Evolutionary conservation across 1,140 invertebrate genomes (phyloP).

Genomic region (Samia ricini): DNA sequence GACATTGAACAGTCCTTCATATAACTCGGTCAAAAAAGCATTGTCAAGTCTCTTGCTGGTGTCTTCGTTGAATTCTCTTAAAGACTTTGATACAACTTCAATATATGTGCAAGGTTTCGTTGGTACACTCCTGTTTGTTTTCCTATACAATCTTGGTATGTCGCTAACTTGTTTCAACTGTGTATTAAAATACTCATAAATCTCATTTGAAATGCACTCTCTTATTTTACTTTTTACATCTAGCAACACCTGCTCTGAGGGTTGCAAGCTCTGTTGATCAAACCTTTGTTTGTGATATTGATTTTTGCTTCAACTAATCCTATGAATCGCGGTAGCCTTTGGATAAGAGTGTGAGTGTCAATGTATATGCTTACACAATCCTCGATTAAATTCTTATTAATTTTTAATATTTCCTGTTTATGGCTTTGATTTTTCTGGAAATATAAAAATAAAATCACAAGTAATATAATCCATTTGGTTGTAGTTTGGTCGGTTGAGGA

Average conservation of each 20-base stretch:
- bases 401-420: slow-evolving; percentile 42
- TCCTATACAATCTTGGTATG: slow-evolving; percentile 93
- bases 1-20: slow-evolving; percentile 79
- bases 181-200: slow-evolving; percentile 77
- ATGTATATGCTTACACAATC: slow-evolving; percentile 59
- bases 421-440: slow-evolving; percentile 40
- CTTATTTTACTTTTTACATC: slow-evolving; percentile 77
- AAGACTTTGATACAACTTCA: slow-evolving; percentile 81
- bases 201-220: slow-evolving; percentile 78
- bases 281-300: slow-evolving; percentile 40
- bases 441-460: slow-evolving; percentile 14
- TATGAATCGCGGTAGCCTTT: slow-evolving; percentile 70
- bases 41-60: slow-evolving; percentile 77
- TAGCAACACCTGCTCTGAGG: slow-evolving; percentile 71
- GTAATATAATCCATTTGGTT: too few species aligned
- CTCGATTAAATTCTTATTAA: slow-evolving; percentile 54
- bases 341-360: slow-evolving; percentile 47
- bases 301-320: slow-evolving; percentile 68
- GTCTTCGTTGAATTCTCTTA: slow-evolving; percentile 80
- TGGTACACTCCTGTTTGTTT: slow-evolving; percentile 93
- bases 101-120: slow-evolving; percentile 89
- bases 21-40: slow-evolving; percentile 76
- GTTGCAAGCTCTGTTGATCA: slow-evolving; percentile 70
- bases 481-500: too few species aligned
- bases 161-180: slow-evolving; percentile 89